Conservation (phyloP, 64 coral and sea anemone species). For the Montipora sp. region DNA sequence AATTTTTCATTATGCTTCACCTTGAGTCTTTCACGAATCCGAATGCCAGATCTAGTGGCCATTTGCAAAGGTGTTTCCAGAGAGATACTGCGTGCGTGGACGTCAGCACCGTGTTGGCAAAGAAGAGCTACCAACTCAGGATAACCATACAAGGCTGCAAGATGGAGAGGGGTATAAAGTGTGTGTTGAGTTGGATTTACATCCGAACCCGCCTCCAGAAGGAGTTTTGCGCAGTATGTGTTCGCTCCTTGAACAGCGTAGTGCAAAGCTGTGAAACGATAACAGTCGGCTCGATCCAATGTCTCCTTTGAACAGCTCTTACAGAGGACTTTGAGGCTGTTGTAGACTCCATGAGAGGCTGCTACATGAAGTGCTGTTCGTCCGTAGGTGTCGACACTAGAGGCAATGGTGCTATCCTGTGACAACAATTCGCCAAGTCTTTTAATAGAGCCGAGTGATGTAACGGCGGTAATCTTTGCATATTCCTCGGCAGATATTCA, state of each 20-base stretch:
- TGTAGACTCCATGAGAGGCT: conserved; percentile 36
- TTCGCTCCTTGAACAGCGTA: conserved; percentile 68
- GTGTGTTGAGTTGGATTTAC: conserved; percentile 7
- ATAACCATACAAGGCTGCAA: conserved; percentile 50
- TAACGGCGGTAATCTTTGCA: conserved; percentile 5
- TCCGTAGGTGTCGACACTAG: conserved; percentile 51
- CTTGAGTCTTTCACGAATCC: conserved; percentile 48
- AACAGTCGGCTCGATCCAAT: conserved; percentile 52
- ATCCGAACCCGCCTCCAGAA: conserved; percentile 48
- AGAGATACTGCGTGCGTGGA: conserved; percentile 5
- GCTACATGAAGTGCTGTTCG: conserved; percentile 57
- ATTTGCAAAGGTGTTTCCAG: conserved; percentile 64
- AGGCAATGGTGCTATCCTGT: not conserved
- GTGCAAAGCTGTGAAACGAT: conserved; percentile 64
- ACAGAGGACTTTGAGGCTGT: conserved; percentile 49
- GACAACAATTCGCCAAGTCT: not conserved
- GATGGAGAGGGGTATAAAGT: conserved; percentile 58
- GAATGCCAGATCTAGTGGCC: conserved; percentile 40
- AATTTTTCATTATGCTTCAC: not conserved
- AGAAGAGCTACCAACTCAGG: conserved; percentile 66
- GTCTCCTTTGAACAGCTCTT: conserved; percentile 30
- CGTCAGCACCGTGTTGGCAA: conserved; percentile 63
- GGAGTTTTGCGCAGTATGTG: conserved; percentile 36
- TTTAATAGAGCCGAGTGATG: conserved; percentile 1
- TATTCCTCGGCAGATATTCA: not conserved